Base-by-base conservation (phyloP, 2,113 vertebrate species). In the Equus quagga region DNA sequence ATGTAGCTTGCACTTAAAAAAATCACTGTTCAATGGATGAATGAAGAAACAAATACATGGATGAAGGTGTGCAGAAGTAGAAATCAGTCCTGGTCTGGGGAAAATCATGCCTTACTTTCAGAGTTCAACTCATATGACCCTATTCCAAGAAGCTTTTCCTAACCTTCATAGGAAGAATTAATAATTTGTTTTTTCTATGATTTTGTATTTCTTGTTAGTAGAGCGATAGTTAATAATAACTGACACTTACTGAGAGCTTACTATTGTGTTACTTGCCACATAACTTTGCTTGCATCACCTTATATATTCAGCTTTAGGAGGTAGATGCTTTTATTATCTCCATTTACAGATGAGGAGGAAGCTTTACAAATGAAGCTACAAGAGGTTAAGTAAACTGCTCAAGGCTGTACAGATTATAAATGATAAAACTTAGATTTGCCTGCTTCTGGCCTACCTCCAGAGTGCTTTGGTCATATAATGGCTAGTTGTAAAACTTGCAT, bases 161-260 rank as follows among this genome's bases (percentile, higher is more conserved):
- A 65, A 87, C 7, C 51, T 69, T 87, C 54, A 26, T 33, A 23
- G 36, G 81, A 73, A 93, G 15, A 65, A 83, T 82, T 65, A 4
- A 5, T 62, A 87, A 56, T 79, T 49, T 56, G 3, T 70, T 92
- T 15, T 76, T 23, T 8, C 31, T 31, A 26, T 64, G 70, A 36
- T 64, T 94, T 88, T 87, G 2, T 54, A 44, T 90, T 96, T 90
- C 58, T 92, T 95, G 49, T 67, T 88, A 69, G 56, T 79, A 62
- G 21, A 93, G 3, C 31, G 73, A 54, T 21, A 65, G 62, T 73
- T 46, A 64, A 46, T 60, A 80, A 69, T 65, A 70, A 85, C 41
- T 79, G 46, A 36, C 72, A 58, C 73, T 95, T 80, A 72, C n/a
- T 78, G 49, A 88, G 44, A 21, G 4, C 46, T 91, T 95, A 83